phyloP scores from a whole-genome alignment of 2,888 invertebrate genomes.

The Celastrina argiolus region DNA sequence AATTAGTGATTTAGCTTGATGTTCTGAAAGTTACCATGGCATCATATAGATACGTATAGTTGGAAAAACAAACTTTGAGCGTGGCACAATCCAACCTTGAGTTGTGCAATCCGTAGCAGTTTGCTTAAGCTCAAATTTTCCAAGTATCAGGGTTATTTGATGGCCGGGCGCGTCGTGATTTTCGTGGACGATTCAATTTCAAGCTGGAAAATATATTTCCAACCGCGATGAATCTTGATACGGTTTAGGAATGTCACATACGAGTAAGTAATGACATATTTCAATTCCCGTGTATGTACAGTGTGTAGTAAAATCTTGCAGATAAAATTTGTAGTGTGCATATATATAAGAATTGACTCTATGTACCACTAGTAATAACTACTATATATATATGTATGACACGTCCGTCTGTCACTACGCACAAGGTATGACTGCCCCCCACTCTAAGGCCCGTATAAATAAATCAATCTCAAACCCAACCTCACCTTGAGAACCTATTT shows the following conservation, averaged over 20 bases:
- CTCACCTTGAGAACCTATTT: no score
- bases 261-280: neutral
- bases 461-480: no score
- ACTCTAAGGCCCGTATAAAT: no score
- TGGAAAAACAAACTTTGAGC: neutral
- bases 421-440: no score
- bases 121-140: neutral
- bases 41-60: neutral
- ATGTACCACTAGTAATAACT: no score
- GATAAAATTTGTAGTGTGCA: no score
- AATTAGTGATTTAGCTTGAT: no score
- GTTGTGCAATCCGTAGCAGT: neutral
- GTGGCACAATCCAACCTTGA: neutral
- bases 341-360: no score
- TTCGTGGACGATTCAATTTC: neutral
- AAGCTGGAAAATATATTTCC: neutral
- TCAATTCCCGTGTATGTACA: no score
- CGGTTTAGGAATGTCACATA: neutral
- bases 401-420: no score
- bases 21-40: neutral
- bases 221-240: constrained; percentile 1
- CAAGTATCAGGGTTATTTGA: neutral
- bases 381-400: no score
- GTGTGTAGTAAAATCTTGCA: no score
- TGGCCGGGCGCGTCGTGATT: neutral